Evolutionary conservation across 2,797 vertebrate species (phyloP), one percentile per base, ranked within the genome.

Genomic region (Tenualosa thibaudeaui): DNA sequence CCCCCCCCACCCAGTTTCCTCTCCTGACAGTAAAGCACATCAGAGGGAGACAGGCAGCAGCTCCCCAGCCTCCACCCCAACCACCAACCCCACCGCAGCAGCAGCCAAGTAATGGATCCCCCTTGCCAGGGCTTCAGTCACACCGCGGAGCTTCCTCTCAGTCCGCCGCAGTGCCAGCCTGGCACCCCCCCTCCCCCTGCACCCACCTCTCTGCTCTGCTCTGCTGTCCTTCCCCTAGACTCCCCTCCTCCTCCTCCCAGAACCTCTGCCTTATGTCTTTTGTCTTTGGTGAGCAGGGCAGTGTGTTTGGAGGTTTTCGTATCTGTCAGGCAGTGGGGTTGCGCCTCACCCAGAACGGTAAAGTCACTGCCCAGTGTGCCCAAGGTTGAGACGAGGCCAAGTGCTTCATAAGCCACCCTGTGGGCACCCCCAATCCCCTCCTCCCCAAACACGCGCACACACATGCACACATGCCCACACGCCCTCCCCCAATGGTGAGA

Each of bases 91-190:
- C 17, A 22, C 54, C 17, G 17, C 26, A 71, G 65, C 65, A 15
- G 65, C 65, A 37, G 65, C 65, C 65, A 71, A 71, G 26, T 71
- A 71, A 71, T 31, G 37, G 65, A 71, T 71, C 65, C 26, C 26
- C 65, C 46, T 54, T 85, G 84, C 81, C 31, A 81, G 46, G 40
- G 26, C 26, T 71, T 71, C 65, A 71, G 65, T 71, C 65, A 71
- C 65, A 71, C 65, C 26, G 65, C 65, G 26, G 26, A 37, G 65
- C 65, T 71, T 71, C 65, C 65, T 37, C 65, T 37, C 13, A 37
- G 65, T 37, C 65, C 65, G 12, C 65, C 26, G 26, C 65, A 71
- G 65, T 71, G 65, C 31, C 65, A 71, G 31, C 31, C 26, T 31
- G 1, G 26, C 26, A 71, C 24, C 8, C 3, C 24, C 31, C 3